Conservation (phyloP, 2,888 invertebrate genomes). For the Bhutanitis thaidina region DNA sequence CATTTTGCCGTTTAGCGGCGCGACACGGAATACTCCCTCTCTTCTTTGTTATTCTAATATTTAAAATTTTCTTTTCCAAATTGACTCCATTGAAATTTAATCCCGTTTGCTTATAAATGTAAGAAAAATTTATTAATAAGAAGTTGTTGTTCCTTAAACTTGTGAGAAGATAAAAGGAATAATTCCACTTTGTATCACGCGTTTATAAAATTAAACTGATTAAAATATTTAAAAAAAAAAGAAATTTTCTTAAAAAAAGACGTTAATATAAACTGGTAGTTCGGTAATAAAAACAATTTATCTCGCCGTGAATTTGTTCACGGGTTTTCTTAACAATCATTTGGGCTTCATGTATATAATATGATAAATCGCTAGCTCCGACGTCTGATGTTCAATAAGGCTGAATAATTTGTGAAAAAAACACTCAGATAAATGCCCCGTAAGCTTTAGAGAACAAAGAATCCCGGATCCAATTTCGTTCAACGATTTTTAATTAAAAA, state of each 20-base stretch:
- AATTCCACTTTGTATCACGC: too few relatives aligned
- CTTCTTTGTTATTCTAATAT: constrained; percentile 9
- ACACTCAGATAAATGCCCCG: constrained; percentile 46
- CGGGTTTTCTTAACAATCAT: constrained; percentile 32
- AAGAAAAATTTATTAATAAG: too few relatives aligned
- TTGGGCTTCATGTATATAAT: constrained; percentile 33
- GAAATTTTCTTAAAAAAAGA: too few relatives aligned
- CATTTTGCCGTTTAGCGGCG: constrained; percentile 33
- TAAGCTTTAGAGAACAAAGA: constrained; percentile 43
- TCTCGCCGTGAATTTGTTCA: constrained; percentile 47
- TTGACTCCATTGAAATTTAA: background rate
- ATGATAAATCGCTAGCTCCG: constrained; percentile 58
- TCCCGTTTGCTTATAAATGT: background rate
- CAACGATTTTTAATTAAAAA: constrained; percentile 46
- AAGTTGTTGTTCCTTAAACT: too few relatives aligned
- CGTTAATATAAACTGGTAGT: too few relatives aligned
- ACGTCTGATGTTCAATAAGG: constrained; percentile 61
- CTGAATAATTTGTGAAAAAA: constrained; percentile 63
- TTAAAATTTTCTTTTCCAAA: constrained; percentile 22
- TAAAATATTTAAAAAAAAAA: too few relatives aligned
- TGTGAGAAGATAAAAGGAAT: too few relatives aligned
- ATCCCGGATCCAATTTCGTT: constrained; percentile 44
- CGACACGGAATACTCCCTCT: constrained; percentile 27
- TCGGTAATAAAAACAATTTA: too few relatives aligned
- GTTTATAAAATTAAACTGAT: too few relatives aligned